Evolutionary conservation across 2,888 invertebrate genomes (phyloP).

Genomic region (Acleris cristana): DNA sequence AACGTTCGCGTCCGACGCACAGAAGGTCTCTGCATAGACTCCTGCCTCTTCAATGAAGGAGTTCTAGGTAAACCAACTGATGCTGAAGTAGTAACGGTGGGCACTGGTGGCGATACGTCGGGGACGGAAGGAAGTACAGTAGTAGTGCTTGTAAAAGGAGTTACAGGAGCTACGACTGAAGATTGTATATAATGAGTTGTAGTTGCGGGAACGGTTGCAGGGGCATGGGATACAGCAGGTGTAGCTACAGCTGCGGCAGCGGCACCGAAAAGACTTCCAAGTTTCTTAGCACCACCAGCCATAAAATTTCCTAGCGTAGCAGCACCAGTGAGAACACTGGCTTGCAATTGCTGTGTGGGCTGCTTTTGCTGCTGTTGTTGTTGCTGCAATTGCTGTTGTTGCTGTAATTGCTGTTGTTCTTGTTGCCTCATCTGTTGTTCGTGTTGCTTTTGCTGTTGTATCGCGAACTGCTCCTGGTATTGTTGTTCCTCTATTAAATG

Average conservation of each 20-base stretch:
- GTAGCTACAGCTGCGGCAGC: constrained; percentile 76
- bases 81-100: constrained; percentile 66
- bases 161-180: constrained; percentile 61
- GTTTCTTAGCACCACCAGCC: constrained; percentile 79
- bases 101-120: constrained; percentile 66
- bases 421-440: constrained; percentile 50
- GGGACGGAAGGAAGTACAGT: constrained; percentile 72
- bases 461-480: constrained; percentile 53
- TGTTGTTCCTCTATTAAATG: constrained; percentile 50
- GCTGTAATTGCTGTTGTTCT: constrained; percentile 54
- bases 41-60: constrained; percentile 76
- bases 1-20: constrained; percentile 77
- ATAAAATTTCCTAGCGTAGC: constrained; percentile 78
- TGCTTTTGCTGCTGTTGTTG: constrained; percentile 66
- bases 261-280: constrained; percentile 79
- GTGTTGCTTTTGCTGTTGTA: constrained; percentile 49
- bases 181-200: constrained; percentile 57
- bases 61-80: constrained; percentile 69
- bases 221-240: constrained; percentile 60
- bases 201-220: constrained; percentile 48
- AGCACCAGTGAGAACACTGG: constrained; percentile 73
- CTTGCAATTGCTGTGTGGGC: constrained; percentile 71
- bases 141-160: constrained; percentile 64
- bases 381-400: constrained; percentile 54
- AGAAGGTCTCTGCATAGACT: constrained; percentile 79